A percentile compares a stretch with the other conserved stretches of the same genome.
These are phyloP conservation scores for Bettongia penicillata DNA, from an alignment of 2,113 vertebrate species.

Conservation along the genomic window DNA sequence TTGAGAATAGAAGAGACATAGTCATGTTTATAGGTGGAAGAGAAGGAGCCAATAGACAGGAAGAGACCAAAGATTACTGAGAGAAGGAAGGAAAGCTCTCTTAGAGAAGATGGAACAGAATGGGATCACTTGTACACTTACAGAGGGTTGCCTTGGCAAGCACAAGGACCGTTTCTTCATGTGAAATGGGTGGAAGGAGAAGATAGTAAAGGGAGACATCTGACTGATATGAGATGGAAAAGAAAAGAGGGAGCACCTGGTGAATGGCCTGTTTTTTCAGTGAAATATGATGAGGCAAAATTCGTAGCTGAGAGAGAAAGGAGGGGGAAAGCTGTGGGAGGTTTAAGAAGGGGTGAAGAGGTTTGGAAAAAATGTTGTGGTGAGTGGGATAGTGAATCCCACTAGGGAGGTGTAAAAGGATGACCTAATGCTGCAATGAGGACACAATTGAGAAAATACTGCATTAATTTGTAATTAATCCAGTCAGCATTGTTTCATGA, in stretches of 20 bases:
- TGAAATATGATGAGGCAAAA: not conserved
- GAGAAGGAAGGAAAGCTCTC: not conserved
- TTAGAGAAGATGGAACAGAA: not conserved
- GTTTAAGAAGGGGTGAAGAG: not conserved
- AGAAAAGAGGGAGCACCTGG: not conserved
- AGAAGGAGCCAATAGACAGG: not conserved
- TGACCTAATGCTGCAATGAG: not conserved
- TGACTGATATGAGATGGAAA: not conserved
- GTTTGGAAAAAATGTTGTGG: not conserved
- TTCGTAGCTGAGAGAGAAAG: not conserved
- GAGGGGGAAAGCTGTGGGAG: not conserved
- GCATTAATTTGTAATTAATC: not conserved
- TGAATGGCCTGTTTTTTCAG: not conserved
- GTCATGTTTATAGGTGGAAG: not conserved
- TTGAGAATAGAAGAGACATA: not conserved
- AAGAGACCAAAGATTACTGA: not conserved
- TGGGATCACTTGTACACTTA: not conserved
- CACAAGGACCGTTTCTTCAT: not conserved
- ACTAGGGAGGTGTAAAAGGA: not conserved
- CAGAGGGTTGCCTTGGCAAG: not conserved
- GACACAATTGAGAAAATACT: not conserved
- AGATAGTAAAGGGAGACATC: not conserved
- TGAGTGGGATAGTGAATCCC: not conserved
- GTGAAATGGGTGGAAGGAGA: not conserved
- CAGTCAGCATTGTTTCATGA: not conserved